Base-by-base conservation (phyloP, 2,888 invertebrate genomes). In the Leptothorax acervorum region DNA sequence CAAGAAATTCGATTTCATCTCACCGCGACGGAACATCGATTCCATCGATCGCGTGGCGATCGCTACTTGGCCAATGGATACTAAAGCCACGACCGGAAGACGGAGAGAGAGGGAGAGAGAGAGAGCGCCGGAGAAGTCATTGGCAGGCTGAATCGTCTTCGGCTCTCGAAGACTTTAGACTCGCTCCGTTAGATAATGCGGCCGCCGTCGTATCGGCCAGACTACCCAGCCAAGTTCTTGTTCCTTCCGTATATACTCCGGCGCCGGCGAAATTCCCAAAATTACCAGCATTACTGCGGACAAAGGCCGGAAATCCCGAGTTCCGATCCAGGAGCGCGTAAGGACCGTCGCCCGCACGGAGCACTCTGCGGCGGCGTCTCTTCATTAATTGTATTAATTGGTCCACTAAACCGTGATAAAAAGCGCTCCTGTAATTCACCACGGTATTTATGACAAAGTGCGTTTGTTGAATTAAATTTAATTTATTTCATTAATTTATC, bases 181-280 rank as follows among this genome's bases (percentile, higher is more conserved):
- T 79, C 88, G 88, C 88, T 90, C 86, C 86, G 87, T 91, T 91
- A 91, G 92, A 92, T 93, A 93, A 93, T 93, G 89, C 92, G 87
- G 87, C 81, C 86, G 83, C 85, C 89, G 88, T 89, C 89, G 88
- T 86, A 88, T 87, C 88, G 87, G 82, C 85, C 79, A 84, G 83
- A 90, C 88, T 89, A 83, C 83, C 84, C 84, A 75, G 68, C 57
- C 86, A 88, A 86, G 84, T 90, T 87, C 90, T 88, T 88, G 86
- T 82, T 85, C 86, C 84, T 83, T 88, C 81, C 73, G 84, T 84
- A 71, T 65, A 75, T 82, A 82, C 86, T 78, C 73, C 66, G 42
- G 74, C 57, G 84, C 73, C 42, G 28, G 78, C 71, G 86, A 81
- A 88, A 92, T 92, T 92, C 86, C 89, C 87, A 86, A 92, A 92